Evolutionary conservation across 2,888 invertebrate genomes (phyloP).

Genomic region (Carterocephalus palaemon): DNA sequence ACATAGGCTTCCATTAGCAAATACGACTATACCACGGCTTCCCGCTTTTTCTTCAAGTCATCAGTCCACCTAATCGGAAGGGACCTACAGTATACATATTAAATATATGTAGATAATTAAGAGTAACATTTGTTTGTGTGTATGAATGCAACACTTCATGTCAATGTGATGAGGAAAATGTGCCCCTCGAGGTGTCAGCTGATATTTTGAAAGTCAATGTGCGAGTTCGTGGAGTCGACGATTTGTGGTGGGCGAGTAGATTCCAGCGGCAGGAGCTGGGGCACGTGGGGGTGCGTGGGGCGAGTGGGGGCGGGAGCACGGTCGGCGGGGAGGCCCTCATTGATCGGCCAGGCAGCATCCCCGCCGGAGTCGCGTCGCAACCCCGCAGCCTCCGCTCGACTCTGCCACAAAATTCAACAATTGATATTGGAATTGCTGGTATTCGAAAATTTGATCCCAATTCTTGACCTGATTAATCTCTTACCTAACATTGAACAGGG

Average conservation of each 20-base stretch:
- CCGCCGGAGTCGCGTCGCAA: conserved; percentile 44
- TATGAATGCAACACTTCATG: too few relatives aligned
- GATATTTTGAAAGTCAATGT: conserved; percentile 53
- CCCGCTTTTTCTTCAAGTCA: too few relatives aligned
- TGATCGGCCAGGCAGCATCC: conserved; percentile 72
- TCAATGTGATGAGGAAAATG: neutral
- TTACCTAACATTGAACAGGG: conserved; percentile 18
- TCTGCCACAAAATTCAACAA: conserved; percentile 52
- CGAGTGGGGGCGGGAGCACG: conserved; percentile 35
- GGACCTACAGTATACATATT: too few relatives aligned
- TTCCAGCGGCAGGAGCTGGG: conserved; percentile 38
- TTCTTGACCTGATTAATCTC: conserved; percentile 37
- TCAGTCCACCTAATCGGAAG: too few relatives aligned
- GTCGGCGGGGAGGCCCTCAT: conserved; percentile 52
- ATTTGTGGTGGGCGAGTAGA: conserved; percentile 56
- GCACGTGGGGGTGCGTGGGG: conserved; percentile 34
- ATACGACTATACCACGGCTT: too few relatives aligned
- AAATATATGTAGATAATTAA: too few relatives aligned
- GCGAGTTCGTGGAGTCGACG: conserved; percentile 50
- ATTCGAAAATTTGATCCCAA: conserved; percentile 43
- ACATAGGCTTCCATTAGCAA: too few relatives aligned
- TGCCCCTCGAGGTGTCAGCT: conserved; percentile 37
- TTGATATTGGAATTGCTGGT: conserved; percentile 49
- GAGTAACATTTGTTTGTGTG: too few relatives aligned
- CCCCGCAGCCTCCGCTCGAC: conserved; percentile 54